These are phyloP conservation scores for Piprites chloris DNA, from an alignment of 2,113 vertebrate species.

Conservation along the genomic window DNA sequence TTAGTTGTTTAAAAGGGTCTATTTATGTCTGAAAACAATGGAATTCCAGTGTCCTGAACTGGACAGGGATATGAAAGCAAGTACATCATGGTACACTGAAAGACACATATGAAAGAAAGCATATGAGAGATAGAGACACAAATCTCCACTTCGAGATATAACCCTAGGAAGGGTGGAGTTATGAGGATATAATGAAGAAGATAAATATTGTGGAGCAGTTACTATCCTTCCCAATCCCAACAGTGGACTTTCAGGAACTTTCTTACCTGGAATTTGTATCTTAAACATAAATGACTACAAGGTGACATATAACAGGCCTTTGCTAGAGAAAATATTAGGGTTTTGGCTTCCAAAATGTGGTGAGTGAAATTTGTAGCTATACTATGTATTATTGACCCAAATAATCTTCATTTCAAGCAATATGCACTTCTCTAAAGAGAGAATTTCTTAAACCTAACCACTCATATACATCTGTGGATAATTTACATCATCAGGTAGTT, in stretches of 20 bases:
- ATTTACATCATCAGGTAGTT: background rate
- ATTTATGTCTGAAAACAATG: background rate
- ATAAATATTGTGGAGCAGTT: background rate
- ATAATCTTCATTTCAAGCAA: background rate
- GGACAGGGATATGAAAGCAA: background rate
- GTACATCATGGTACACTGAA: background rate
- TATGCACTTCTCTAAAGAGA: background rate
- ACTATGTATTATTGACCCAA: background rate
- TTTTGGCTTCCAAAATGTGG: background rate
- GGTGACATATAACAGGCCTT: background rate
- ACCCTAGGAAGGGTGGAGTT: background rate
- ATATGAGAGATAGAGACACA: background rate
- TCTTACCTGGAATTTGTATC: background rate
- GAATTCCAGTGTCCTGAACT: background rate
- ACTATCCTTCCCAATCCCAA: background rate
- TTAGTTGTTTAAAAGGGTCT: background rate
- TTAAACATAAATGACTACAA: background rate
- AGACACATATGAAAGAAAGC: background rate
- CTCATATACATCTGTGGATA: background rate
- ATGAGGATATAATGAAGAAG: background rate
- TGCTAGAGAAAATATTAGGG: background rate
- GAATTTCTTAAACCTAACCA: background rate
- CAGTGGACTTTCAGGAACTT: background rate
- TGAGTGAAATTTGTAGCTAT: background rate
- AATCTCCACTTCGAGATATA: background rate